Conservation (phyloP, 2,888 invertebrate genomes). For the Ennomos erosarius region DNA sequence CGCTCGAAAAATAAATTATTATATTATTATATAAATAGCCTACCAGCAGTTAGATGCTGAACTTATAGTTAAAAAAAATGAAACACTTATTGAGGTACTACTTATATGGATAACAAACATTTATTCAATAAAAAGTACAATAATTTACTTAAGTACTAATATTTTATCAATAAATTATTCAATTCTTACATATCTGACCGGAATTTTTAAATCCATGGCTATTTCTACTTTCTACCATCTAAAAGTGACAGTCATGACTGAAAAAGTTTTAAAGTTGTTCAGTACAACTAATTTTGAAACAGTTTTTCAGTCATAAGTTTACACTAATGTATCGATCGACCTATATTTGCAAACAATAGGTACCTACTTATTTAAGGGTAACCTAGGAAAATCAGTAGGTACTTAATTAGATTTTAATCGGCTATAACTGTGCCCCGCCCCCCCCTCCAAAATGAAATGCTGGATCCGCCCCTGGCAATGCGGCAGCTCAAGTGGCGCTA, state of each 20-base stretch:
- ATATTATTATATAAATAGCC: no score
- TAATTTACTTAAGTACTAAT: no score
- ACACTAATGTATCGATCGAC: slow-evolving; percentile 28
- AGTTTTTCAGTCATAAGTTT: slow-evolving; percentile 83
- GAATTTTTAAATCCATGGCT: slow-evolving; percentile 5
- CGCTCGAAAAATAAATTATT: no score
- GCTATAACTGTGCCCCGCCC: background rate
- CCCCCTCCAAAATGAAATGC: no score
- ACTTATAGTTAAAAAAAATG: no score
- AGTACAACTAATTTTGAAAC: slow-evolving; percentile 46
- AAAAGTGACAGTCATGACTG: slow-evolving; percentile 78
- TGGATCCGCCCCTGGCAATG: no score
- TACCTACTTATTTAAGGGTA: slow-evolving; percentile 28
- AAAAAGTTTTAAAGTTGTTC: slow-evolving; percentile 66
- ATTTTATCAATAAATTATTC: slow-evolving; percentile 1
- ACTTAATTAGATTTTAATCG: background rate
- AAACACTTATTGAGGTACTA: no score
- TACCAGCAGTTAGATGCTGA: no score
- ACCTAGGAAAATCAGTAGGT: slow-evolving; percentile 15
- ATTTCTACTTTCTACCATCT: slow-evolving; percentile 18
- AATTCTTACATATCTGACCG: background rate
- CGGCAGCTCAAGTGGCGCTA: no score
- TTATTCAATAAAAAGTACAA: no score
- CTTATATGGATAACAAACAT: no score
- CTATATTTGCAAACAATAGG: slow-evolving; percentile 4